Base-by-base conservation (phyloP, 2,888 invertebrate genomes). In the Beris chalybata region DNA sequence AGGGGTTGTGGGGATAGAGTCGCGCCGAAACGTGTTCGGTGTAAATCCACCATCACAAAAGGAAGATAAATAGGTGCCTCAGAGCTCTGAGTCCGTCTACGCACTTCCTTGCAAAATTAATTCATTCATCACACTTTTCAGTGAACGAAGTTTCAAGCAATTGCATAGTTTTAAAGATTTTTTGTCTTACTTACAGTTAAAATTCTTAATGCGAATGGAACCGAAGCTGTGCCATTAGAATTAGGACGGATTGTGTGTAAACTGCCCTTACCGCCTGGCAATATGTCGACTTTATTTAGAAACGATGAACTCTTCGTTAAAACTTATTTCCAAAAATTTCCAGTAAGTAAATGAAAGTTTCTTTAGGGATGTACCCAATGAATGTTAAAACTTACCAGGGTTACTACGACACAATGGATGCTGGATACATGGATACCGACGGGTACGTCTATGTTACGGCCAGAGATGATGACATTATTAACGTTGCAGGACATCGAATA, bases 401-500 rank as follows among this genome's bases (percentile, higher is more conserved):
- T 2, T 80, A 75, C 70, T 80, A 97, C 76, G 95, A 96, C 76
- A 96, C 96, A 0, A 95, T 95, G 91, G 97, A 97, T 77, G 94
- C 94, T 0, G 97, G 96, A 0, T 93, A 90, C 79, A 85, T 87
- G 66, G 93, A 94, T 75, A 86, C 89, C 64, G 87, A 89, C 71
- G 94, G 94, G 0, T 92, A 92, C 65, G 85, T 97, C 2, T 93
- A 90, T 80, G 93, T 97, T 12, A 92, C 94, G 59, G 92, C 95
- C 0, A 84, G 97, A 43, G 94, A 93, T 68, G 97, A 97, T 81
- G 97, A 97, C 79, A 91, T 81, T 15, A 96, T 97, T 74, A 97
- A 97, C 78, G 96, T 97, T 1, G 93, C 97, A 0, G 97, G 96
- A 0, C 96, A 96, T 78, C 83, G 96, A 61, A 83, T 97, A 50